Evolutionary conservation across 2,113 vertebrate species (phyloP), one percentile per base, ranked within the genome.

Genomic region (Neotoma lepida): DNA sequence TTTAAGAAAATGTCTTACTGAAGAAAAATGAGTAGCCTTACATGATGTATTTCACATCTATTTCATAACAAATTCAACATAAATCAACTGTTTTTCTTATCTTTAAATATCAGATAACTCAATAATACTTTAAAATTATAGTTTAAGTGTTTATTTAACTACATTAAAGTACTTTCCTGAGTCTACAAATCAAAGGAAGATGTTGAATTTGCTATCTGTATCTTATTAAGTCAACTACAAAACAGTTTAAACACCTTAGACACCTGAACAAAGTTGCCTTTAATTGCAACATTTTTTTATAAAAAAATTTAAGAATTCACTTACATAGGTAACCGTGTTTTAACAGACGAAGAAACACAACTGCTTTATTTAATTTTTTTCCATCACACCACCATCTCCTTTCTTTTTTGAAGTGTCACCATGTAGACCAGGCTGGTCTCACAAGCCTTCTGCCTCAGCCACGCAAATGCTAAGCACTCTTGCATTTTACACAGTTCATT

Each of bases 131-230:
- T 80, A 77, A 70, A 93, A 82, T 24, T 77, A 15, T 7, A 76
- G 35, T 63, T 95, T 87, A 92, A 70, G 30, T 81, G 71, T 41
- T 82, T 88, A 91, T n/a, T 88, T 76, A 78, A 51, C 35, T 77
- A 91, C 44, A 49, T 4, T 30, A 76, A 78, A 89, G 44, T 41
- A 81, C 17, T 30, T 35, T 51, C 33, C 9, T 86, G 7, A 80
- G 12, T 86, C 41, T 51, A 9, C 80, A 86, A 86, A 74, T 1
- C 33, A 86, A 84, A 90, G 68, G 14, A 81, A 76, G 51, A 94
- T n/a, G 74, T 41, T 46, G 77, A 24, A 74, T 95, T 89, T 86
- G 64, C 26, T 71, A 15, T 9, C 81, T 68, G n/a, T 35, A 88
- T 54, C 10, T 77, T 76, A 68, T 54, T 85, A 92, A 94, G 15